Conservation (phyloP, 1,140 invertebrate species). For the Trachelipus rathkii region DNA sequence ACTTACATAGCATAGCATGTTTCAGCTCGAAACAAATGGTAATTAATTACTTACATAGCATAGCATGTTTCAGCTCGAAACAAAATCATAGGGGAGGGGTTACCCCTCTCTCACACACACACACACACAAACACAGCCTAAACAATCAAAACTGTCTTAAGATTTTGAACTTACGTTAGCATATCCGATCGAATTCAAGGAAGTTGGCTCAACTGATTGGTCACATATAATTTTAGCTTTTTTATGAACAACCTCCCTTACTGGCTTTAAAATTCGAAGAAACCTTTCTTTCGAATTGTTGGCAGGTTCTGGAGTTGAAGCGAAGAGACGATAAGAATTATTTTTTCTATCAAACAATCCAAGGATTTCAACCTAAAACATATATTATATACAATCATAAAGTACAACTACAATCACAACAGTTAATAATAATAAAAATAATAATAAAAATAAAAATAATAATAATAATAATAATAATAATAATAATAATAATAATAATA, state of each 20-base stretch:
- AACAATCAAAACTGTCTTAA: no score
- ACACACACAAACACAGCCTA: no score
- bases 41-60: no score
- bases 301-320: slow-evolving; percentile 65
- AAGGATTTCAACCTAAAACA: slow-evolving; percentile 76
- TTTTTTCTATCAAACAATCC: slow-evolving; percentile 71
- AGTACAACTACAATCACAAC: not conserved
- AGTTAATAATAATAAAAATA: not conserved
- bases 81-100: no score
- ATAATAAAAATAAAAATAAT: no score
- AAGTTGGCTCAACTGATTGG: slow-evolving; percentile 69
- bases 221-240: slow-evolving; percentile 74
- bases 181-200: slow-evolving; percentile 37
- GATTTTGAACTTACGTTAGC: slow-evolving; percentile 35
- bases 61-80: no score
- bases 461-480: not conserved
- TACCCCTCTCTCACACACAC: no score
- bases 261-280: slow-evolving; percentile 64
- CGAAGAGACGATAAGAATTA: slow-evolving; percentile 69
- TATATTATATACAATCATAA: slow-evolving; percentile 47
- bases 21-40: no score
- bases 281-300: slow-evolving; percentile 47
- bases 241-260: slow-evolving; percentile 69
- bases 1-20: no score
- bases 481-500: not conserved